Evolutionary conservation across 2,888 invertebrate genomes (phyloP), one percentile per base, ranked within the genome.

Genomic region (Aproaerema taeniolella): DNA sequence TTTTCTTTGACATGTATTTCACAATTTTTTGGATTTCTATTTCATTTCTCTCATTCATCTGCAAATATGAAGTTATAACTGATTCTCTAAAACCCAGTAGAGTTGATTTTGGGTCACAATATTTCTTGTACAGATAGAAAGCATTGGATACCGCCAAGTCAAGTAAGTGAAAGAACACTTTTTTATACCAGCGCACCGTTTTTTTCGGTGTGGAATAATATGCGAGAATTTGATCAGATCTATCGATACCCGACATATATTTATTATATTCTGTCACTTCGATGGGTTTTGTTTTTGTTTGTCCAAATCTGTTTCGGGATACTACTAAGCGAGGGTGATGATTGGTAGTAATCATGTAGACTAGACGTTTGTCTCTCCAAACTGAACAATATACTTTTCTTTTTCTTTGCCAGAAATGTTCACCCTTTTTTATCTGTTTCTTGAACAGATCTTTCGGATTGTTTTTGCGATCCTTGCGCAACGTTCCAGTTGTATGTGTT

Each of bases 361-460:
- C 62, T 34, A 52, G 46, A 11, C 60, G 43, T 26, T 53, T 60
- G 46, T 60, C 60, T 29, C 43, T 48, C 62, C 61, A 63, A 30
- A 52, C 53, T 14, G 49, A 48, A 9, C 60, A 55, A 42, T 61
- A 63, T 20, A 25, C 34, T 34, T 34, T 34, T 13, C 25, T 9
- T 36, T 58, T 58, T 10, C 58, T 44, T 36, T 31, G 37, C 60
- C 60, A 62, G 20, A 56, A 39, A 40, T 61, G 53, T 39, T 62
- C 53, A 35, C 54, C 53, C 43, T 49, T 58, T 34, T 55, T 57
- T 14, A 61, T 24, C 42, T 55, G 53, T 46, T 45, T 49, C 13
- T 39, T 36, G 15, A 46, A 38, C 28, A 55, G 24, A 12, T 37
- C 17, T 20, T 46, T 42, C 9, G 53, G 53, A 32, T 53, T 53